Evolutionary conservation across 2,113 vertebrate genomes (phyloP), one percentile per base, ranked within the genome.

Genomic region (Pipa parva): DNA sequence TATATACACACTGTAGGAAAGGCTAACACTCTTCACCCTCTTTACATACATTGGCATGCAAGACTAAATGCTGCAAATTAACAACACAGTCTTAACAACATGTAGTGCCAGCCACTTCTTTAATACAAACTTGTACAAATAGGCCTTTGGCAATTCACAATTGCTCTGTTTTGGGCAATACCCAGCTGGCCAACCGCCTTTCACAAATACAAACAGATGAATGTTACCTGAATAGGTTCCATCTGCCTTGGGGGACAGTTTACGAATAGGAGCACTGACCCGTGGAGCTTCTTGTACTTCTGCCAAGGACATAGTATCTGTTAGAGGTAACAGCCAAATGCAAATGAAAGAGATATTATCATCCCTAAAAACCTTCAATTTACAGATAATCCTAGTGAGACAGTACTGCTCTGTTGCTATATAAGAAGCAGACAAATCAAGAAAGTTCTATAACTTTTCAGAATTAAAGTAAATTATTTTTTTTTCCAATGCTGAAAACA

Each of bases 171-270:
- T 36, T 17, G 39, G 39, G 17, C 12, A 42, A 1, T 42, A 15
- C 39, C 13, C 39, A 42, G 39, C 17, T 42, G 39, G 26, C 13
- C 10, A 37, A n/a, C 3, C 15, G 24, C 48, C 48, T n/a, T 63
- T 29, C 13, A 50, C 24, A 10, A 24, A 10, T 5, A 37, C 12
- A 25, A 15, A 49, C n/a, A 20, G 22, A 22, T 7, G 10, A 29
- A n/a, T 4, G 48, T 42, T 69, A 69, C 66, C 66, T 69, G 66
- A 69, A 48, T 61, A 69, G 48, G 24, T 69, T 12, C 33, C 46
- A 18, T 33, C 48, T 13, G 59, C 57, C 26, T 36, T 61, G 17
- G 48, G 15, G 4, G 66, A 33, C 48, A 69, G 3, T 69, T 69
- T 69, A 22, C 57, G 57, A 31, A 69, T 15, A 4, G 50, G 31